Evolutionary conservation across 1,140 invertebrate species (phyloP), one percentile per base, ranked within the genome.

Genomic region (Lycorma delicatula): DNA sequence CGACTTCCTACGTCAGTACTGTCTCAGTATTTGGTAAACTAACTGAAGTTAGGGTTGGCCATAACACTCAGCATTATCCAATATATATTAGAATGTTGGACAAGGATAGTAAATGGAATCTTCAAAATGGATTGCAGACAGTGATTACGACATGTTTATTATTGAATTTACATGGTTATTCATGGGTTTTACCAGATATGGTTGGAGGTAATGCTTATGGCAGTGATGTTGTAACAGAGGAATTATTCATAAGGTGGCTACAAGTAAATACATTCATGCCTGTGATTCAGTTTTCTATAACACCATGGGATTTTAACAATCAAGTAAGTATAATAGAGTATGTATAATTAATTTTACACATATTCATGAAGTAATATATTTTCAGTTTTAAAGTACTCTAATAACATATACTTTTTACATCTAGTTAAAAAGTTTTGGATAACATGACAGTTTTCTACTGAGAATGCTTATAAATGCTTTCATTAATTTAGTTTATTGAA

Each of bases 51-150:
- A 44, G 67, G 36, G 71, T 78, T 9, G 82, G 77, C 25, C 76
- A 68, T 69, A 77, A 77, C 58, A 86, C 84, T 1, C 91, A 95
- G 72, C 70, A 85, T 23, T 70, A 85, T n/a, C 83, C 86, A 1
- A 79, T 92, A 31, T 92, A 91, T 70, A 79, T 93, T 0, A 79
- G 93, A 41, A 93, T 96, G 84, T 79, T 93, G 9, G 92, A 96
- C 71, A 93, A 79, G 65, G 82, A 88, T 67, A 86, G 88, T 0
- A 77, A 74, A 44, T 96, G 91, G 91, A 81, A 79, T 3, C 76
- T 81, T 61, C 79, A 86, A 59, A 91, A 92, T 23, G 92, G 92
- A 20, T 67, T 87, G 0, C 73, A 79, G 0, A 87, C 89, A 0
- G 66, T 96, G 7, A 82, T 96, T 31, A 88, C 91, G 0, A 87